A percentile compares a stretch with the other conserved stretches of the same genome.
These are phyloP conservation scores for Akabosia matsudoensis DNA, from an alignment of 1,140 invertebrate genomes.

Conservation along the genomic window DNA sequence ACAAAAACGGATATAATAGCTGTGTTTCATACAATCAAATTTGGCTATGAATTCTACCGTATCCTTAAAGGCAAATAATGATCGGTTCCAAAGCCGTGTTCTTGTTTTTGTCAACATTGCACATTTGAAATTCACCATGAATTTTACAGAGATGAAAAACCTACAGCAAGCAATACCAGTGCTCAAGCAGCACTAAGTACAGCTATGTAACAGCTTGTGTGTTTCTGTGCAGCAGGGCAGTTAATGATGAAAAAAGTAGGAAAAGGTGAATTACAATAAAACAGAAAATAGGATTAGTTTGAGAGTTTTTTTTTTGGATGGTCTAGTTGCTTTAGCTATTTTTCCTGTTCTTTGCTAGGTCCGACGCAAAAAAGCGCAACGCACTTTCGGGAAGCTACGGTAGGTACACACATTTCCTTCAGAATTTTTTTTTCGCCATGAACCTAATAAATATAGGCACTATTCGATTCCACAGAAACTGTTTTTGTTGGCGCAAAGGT, in stretches of 20 bases:
- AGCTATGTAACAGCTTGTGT: not conserved
- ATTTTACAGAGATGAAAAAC: not conserved
- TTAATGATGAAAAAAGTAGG: not conserved
- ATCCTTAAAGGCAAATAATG: no score
- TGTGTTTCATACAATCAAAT: not conserved
- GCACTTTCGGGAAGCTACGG: conserved; percentile 7
- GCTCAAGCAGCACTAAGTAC: no score
- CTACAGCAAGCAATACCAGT: no score
- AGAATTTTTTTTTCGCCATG: not conserved
- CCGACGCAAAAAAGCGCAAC: not conserved
- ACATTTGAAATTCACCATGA: not conserved
- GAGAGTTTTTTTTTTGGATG: conserved; percentile 5
- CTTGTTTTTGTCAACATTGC: not conserved
- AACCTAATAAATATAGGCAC: not conserved
- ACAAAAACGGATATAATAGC: no score
- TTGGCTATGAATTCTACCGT: not conserved
- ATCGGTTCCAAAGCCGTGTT: no score
- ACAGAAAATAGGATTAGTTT: conserved; percentile 7
- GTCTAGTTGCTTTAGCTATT: not conserved
- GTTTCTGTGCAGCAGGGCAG: no score
- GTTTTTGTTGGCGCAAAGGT: no score
- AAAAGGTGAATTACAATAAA: conserved; percentile 4
- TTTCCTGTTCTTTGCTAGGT: not conserved
- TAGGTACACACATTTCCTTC: not conserved
- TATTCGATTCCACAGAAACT: no score